Conservation (phyloP, 2,888 invertebrate species). For the Lordiphosa andalusiaca region DNA sequence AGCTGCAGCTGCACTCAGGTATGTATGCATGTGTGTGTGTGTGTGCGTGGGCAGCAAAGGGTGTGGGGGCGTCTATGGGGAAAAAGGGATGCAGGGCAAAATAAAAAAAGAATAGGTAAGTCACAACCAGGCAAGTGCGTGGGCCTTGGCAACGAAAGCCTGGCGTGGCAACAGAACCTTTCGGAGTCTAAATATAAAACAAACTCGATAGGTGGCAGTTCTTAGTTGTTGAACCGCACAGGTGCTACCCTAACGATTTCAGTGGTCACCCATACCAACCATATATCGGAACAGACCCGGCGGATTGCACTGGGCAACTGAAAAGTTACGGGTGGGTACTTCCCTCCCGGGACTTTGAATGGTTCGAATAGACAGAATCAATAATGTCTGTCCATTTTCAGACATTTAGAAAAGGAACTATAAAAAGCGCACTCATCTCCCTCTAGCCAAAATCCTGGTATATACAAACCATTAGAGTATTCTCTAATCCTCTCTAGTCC, state of each 20-base stretch:
- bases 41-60: background rate
- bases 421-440: too few relatives aligned
- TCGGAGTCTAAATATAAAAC: background rate
- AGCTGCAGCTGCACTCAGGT: slow-evolving; percentile 42
- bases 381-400: too few relatives aligned
- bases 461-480: too few relatives aligned
- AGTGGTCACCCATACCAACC: too few relatives aligned
- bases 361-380: too few relatives aligned
- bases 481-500: too few relatives aligned
- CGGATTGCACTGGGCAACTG: too few relatives aligned
- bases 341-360: too few relatives aligned
- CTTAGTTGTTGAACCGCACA: background rate
- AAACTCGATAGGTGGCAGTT: background rate
- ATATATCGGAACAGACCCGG: too few relatives aligned
- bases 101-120: background rate
- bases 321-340: too few relatives aligned
- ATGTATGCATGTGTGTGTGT: slow-evolving; percentile 14
- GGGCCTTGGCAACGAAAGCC: slow-evolving; percentile 7
- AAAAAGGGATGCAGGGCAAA: slow-evolving; percentile 1
- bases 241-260: background rate
- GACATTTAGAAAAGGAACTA: too few relatives aligned
- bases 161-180: slow-evolving; percentile 4
- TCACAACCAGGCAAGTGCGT: background rate
- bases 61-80: background rate
- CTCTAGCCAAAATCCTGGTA: too few relatives aligned